These are phyloP conservation scores for Rhogogaster chlorosoma DNA, from an alignment of 2,888 invertebrate species.

Conservation along the genomic window DNA sequence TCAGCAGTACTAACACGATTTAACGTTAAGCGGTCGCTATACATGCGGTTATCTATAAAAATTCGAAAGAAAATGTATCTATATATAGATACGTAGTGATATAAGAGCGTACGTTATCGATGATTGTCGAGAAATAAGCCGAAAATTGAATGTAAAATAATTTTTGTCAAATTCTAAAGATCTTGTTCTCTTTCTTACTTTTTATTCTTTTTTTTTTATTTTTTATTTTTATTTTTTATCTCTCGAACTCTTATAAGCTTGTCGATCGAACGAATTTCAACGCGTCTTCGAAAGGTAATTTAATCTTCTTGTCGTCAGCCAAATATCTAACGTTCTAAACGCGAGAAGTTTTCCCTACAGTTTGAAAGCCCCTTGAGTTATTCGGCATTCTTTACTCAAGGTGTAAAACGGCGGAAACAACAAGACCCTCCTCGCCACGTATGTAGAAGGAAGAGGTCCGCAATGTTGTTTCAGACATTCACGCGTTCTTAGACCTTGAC, in stretches of 20 bases:
- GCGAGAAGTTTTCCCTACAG: neutral
- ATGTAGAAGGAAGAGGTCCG: neutral
- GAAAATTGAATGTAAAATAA: neutral
- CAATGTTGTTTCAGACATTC: neutral
- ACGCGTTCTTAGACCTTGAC: neutral
- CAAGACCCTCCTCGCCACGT: neutral
- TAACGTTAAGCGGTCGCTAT: neutral
- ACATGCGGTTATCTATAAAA: neutral
- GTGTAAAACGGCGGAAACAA: conserved; percentile 15
- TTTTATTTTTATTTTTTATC: neutral
- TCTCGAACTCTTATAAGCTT: neutral
- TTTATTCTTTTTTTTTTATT: neutral
- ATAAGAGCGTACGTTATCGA: neutral
- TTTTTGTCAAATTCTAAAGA: neutral
- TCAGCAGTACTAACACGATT: conserved; percentile 32
- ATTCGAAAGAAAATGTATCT: neutral
- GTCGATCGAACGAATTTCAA: conserved; percentile 40
- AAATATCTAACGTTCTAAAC: conserved; percentile 30
- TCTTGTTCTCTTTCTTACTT: neutral
- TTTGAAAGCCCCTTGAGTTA: conserved; percentile 19
- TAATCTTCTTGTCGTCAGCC: conserved; percentile 40
- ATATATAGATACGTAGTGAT: neutral
- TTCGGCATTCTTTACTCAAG: conserved; percentile 21
- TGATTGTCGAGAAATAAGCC: neutral
- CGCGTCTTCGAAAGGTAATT: conserved; percentile 17